Evolutionary conservation across 2,113 vertebrate genomes (phyloP).

Genomic region (Anarhynchus alexandrinus): DNA sequence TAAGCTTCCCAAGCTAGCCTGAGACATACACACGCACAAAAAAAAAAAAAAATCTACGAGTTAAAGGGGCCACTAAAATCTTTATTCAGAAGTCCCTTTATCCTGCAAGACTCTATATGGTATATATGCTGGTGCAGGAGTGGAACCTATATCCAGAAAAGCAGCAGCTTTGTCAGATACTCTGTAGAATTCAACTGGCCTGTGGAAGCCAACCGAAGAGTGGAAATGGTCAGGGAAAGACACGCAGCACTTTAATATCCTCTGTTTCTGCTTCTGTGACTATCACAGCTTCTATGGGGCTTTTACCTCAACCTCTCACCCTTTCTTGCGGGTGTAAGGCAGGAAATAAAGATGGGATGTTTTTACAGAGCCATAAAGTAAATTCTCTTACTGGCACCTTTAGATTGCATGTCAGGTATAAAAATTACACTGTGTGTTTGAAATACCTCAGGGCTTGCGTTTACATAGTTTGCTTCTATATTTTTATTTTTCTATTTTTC

Average conservation of each 20-base stretch:
- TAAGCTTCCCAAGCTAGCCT: background rate
- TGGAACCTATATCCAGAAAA: background rate
- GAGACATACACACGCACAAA: background rate
- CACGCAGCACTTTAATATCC: constrained; percentile 51
- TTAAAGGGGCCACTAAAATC: background rate
- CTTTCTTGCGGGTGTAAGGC: background rate
- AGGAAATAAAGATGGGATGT: constrained; percentile 27
- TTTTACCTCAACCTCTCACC: constrained; percentile 48
- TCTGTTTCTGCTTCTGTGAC: constrained; percentile 52
- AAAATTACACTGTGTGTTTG: constrained; percentile 55
- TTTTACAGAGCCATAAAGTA: constrained; percentile 13
- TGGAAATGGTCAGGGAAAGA: background rate
- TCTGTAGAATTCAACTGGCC: background rate
- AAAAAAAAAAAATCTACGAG: background rate
- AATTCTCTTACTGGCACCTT: constrained; percentile 14
- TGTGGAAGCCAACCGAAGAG: background rate
- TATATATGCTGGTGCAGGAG: background rate
- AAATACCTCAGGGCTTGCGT: constrained; percentile 78
- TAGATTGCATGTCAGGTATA: constrained; percentile 7
- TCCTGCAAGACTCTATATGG: background rate
- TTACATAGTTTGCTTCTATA: constrained; percentile 58
- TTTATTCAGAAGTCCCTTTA: background rate
- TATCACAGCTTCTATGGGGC: constrained; percentile 50
- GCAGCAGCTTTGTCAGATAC: background rate
- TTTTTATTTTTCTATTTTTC: constrained; percentile 61